Evolutionary conservation across 2,113 vertebrate species (phyloP), one percentile per base, ranked within the genome.

Genomic region (Sterrhoptilus dennistouni): DNA sequence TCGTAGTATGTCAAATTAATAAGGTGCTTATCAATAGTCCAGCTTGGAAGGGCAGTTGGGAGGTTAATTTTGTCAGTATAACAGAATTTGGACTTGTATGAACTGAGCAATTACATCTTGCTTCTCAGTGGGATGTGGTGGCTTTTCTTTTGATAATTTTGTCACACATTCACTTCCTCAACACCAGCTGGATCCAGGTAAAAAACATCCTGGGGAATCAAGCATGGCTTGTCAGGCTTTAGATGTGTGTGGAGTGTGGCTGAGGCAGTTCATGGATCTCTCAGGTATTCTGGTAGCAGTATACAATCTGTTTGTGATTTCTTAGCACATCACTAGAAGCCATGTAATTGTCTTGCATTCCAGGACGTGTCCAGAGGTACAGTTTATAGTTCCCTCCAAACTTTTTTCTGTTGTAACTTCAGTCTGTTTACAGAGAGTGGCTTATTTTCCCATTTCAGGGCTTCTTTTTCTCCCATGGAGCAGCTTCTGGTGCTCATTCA

Each of bases 221-320:
- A 5, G 47, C 22, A 3, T 21, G 45, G 49, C 33, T 75, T 52
- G 11, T 59, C 14, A 68, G 68, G 36, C 59, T 61, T 33, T 0
- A 38, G 19, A 8, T 57, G 35, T 49, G 12, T 61, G 61, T 49
- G 35, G 14, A 14, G 27, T 16, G 3, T 28, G 71, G 31, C 40
- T 33, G 56, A 56, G 56, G 23, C 35, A 23, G 31, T 52, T 42
- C 2, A 1, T 2, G 16, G 18, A 6, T 45, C 25, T 47, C 40
- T 24, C 52, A 52, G 52, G n/a, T 35, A 3, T 10, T 33, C 36
- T n/a, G 29, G 33, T 24, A 42, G 35, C 33, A 8, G 9, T 15
- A 27, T 15, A 27, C 42, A 42, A 5, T 29, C 56, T 70, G 0
- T 11, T 69, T 0, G 1, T 19, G 9, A 20, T 38, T 49, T 24